A percentile compares a stretch with the other conserved stretches of the same genome.
These are phyloP conservation scores for Endotricha flammealis DNA, from an alignment of 2,888 invertebrate genomes.

Conservation along the genomic window DNA sequence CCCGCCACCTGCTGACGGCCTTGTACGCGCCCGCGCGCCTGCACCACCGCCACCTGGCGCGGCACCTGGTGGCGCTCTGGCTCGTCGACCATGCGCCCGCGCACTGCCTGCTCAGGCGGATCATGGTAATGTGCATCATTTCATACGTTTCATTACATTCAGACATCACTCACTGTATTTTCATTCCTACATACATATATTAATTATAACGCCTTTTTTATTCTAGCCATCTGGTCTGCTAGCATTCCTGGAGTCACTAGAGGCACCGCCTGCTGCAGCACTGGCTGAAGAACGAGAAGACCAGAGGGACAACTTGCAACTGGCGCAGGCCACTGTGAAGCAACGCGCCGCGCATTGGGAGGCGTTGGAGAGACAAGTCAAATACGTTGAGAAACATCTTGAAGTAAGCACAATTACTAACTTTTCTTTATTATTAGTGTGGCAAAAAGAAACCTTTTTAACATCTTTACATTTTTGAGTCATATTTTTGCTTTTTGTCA, in stretches of 20 bases:
- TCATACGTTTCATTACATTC: no score
- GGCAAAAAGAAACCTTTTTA: no score
- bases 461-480: no score
- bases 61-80: slow-evolving; percentile 96
- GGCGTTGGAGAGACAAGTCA: slow-evolving; percentile 83
- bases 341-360: slow-evolving; percentile 85
- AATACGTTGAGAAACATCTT: slow-evolving; percentile 89
- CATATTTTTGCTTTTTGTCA: no score
- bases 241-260: slow-evolving; percentile 91
- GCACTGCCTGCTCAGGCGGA: slow-evolving; percentile 89
- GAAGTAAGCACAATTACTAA: slow-evolving; percentile 68
- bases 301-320: slow-evolving; percentile 95
- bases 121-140: no score
- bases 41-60: slow-evolving; percentile 93
- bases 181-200: neutral
- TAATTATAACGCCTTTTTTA: no score
- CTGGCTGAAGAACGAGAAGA: slow-evolving; percentile 84
- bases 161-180: no score
- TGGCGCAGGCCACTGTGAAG: slow-evolving; percentile 90
- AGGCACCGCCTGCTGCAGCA: slow-evolving; percentile 86
- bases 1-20: slow-evolving; percentile 93
- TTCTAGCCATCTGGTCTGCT: slow-evolving; percentile 93
- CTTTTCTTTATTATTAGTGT: no score
- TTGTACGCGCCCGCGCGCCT: slow-evolving; percentile 92
- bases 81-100: slow-evolving; percentile 95